Conservation (phyloP, 2,888 invertebrate species). For the Nudaria mundana region DNA sequence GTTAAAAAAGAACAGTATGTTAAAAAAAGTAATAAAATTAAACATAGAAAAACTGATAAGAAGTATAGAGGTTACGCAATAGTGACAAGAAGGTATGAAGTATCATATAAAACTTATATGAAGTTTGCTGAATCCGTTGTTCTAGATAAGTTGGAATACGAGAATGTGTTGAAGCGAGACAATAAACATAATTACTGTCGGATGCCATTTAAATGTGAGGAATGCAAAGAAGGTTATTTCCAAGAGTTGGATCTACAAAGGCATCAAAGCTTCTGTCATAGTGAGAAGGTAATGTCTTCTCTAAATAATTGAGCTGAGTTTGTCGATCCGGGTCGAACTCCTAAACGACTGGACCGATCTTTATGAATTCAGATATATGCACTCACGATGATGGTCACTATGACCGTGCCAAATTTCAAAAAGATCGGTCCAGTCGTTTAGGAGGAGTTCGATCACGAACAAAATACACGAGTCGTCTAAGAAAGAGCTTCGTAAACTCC, state of each 20-base stretch:
- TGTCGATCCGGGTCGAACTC: no score
- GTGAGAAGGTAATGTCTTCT: slow-evolving; percentile 36
- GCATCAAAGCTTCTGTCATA: slow-evolving; percentile 41
- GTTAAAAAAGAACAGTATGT: neutral
- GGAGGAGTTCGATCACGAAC: no score
- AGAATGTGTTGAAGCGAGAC: slow-evolving; percentile 21
- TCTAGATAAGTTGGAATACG: slow-evolving; percentile 34
- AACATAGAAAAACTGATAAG: neutral
- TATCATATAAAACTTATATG: neutral
- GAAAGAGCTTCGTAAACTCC: no score
- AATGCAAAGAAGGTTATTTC: slow-evolving; percentile 30
- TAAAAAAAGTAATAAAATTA: neutral
- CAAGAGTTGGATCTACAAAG: slow-evolving; percentile 31
- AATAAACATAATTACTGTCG: slow-evolving; percentile 3
- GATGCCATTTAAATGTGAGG: slow-evolving; percentile 8
- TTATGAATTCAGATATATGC: no score
- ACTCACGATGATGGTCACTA: no score
- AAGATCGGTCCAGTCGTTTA: no score
- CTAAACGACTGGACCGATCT: no score
- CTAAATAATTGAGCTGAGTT: no score
- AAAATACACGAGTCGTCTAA: no score
- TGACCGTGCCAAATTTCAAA: no score
- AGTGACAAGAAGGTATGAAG: neutral
- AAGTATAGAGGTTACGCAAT: slow-evolving; percentile 10
- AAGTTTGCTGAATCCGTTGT: slow-evolving; percentile 19